Base-by-base conservation (phyloP, 1,140 invertebrate genomes). In the Hylaeus volcanicus region DNA sequence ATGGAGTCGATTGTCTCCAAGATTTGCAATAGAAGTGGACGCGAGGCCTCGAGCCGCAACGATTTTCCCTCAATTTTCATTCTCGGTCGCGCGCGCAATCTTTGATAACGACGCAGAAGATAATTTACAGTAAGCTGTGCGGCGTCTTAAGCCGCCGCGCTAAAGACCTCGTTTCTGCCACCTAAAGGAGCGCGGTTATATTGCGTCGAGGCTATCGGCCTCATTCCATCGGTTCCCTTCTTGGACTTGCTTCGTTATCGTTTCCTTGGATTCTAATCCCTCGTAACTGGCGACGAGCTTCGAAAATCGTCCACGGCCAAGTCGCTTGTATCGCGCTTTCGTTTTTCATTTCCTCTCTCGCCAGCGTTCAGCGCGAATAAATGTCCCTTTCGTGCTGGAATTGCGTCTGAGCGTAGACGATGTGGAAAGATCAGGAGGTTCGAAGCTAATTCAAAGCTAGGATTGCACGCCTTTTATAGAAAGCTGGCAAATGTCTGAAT, bases 131-230 rank as follows among this genome's bases (percentile, higher is more conserved):
- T 82, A 82, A 86, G 76, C 88, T 75, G 85, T 15, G 68, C 85
- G 74, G 81, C 68, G 88, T 68, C 87, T 74, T 85, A 81, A 63
- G 79, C 63, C 74, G 72, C 61, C 72, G 71, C 84, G 83, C 83
- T 78, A 73, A 82, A 82, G 81, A 85, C 80, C 87, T 84, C 83
- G 82, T 84, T 85, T 77, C 81, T 88, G 76, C 86, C 86, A 87
- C 79, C 86, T 83, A 84, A 88, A 88, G 87, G 87, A 88, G 86
- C 83, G 71, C 72, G 81, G 79, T 74, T 83, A 83, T 86, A 86
- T 88, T 75, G 81, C 81, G 74, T 53, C 81, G 74, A 86, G 80
- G 83, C 86, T 74, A 88, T 88, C 86, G 86, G 79, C 82, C 84
- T 87, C 86, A 73, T 86, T 86, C 74, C 81, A 85, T 79, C 74